Base-by-base conservation (phyloP, 2,113 vertebrate genomes). In the Aythya baeri region DNA sequence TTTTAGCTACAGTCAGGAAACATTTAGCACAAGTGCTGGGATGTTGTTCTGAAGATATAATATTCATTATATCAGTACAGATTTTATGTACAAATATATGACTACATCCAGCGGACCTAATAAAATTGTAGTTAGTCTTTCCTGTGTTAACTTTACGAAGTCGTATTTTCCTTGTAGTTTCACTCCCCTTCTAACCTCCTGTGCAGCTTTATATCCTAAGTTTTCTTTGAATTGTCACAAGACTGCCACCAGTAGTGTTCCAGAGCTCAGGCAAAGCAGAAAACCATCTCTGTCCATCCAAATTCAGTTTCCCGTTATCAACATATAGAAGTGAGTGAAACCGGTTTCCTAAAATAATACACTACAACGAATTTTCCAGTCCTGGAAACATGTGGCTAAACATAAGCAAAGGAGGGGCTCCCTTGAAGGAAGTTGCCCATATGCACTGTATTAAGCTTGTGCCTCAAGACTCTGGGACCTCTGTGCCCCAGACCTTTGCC, bases 401-500 rank as follows among this genome's bases (percentile, higher is more conserved):
- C 44, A 23, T 6, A 73, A 84, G 62, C 78, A 58, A 26, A 31
- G 2, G 12, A 79, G 55, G 2, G 15, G 46, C 2, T 81, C 7
- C 41, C 41, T 25, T 31, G 25, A 82, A 75, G 55, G 46, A 49
- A 85, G 72, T 52, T 38, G n/a, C 41, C 79, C 74, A 11, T 1
- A 6, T 0, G 11, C 76, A 57, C 32, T 52, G 29, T 2, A 6
- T 0, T 8, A 38, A 74, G 46, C 41, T 32, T 11, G 18, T n/a
- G 44, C 62, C 84, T 87, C 0, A 0, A 79, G 74, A 71, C 59
- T 83, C 72, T 17, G 55, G 15, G 71, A 85, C 54, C 75, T 76
- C 8, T 0, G 6, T 34, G 67, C 70, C 77, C 58, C 62, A 32
- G 75, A 44, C 70, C 58, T 85, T 9, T 70, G 65, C 18, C 6